These are phyloP conservation scores for Tamias sibiricus DNA, from an alignment of 2,113 vertebrate species.

Conservation along the genomic window DNA sequence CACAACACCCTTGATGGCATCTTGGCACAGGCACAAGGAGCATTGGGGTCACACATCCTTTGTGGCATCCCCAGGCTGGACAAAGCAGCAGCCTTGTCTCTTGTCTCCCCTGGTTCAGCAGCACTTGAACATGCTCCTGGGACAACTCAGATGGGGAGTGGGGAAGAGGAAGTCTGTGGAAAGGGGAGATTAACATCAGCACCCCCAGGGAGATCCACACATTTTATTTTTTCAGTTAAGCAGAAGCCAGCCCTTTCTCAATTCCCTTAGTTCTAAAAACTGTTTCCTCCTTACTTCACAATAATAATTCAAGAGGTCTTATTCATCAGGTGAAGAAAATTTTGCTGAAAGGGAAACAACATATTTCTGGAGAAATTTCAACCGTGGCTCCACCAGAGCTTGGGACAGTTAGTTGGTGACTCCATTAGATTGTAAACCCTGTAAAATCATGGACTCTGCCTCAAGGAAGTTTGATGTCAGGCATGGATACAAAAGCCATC, in stretches of 20 bases:
- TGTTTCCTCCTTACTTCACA: not conserved
- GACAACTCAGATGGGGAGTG: too few species aligned
- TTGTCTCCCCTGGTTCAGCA: not conserved
- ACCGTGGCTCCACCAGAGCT: not conserved
- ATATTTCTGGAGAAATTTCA: not conserved
- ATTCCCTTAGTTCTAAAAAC: not conserved
- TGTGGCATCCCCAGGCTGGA: not conserved
- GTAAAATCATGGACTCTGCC: not conserved
- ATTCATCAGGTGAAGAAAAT: not conserved
- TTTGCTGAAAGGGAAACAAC: not conserved
- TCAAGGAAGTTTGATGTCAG: not conserved
- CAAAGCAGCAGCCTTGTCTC: not conserved
- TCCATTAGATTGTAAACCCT: not conserved
- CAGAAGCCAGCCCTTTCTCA: not conserved
- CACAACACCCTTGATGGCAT: accelerated
- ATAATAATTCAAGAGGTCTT: not conserved
- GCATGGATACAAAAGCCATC: not conserved
- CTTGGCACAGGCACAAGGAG: not conserved
- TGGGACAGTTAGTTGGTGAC: not conserved
- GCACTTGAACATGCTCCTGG: not conserved
- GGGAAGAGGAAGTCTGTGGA: not conserved
- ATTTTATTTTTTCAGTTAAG: not conserved
- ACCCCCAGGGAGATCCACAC: not conserved
- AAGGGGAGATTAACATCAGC: not conserved
- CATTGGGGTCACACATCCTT: accelerated